Conservation (phyloP, 2,797 vertebrate genomes). For the Tragelaphus eurycerus region DNA sequence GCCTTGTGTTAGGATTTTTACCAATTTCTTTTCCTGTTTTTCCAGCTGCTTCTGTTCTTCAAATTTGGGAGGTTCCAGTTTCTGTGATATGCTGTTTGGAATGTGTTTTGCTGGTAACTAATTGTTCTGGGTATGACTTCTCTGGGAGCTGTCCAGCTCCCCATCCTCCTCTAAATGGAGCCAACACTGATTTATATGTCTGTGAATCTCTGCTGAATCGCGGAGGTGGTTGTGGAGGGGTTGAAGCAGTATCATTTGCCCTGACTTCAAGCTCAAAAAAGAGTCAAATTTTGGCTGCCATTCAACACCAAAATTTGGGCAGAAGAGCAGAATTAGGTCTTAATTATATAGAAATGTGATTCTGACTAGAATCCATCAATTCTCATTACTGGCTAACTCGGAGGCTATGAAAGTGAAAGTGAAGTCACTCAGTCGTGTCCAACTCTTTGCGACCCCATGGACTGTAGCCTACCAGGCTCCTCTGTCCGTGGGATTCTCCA, state of each 20-base stretch:
- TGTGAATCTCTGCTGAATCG: constrained; percentile 43
- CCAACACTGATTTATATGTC: constrained; percentile 63
- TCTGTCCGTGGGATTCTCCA: too few relatives aligned
- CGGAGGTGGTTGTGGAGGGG: neutral
- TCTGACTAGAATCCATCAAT: neutral
- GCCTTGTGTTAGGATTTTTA: neutral
- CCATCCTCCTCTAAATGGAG: neutral
- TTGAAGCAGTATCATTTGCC: constrained; percentile 18
- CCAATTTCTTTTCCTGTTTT: neutral
- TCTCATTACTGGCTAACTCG: neutral
- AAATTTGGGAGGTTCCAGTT: neutral
- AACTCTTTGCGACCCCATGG: too few relatives aligned
- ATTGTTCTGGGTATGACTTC: constrained; percentile 47
- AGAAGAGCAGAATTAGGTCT: constrained; percentile 39
- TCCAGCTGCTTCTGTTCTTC: constrained; percentile 32
- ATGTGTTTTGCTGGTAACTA: constrained; percentile 28
- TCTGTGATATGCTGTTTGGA: neutral
- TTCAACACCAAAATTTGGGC: constrained; percentile 54
- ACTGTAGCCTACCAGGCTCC: too few relatives aligned
- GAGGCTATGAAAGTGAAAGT: neutral
- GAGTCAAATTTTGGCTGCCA: neutral
- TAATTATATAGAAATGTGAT: neutral
- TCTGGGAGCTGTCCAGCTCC: constrained; percentile 49
- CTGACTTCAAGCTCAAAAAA: constrained; percentile 1
- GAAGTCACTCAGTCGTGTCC: too few relatives aligned